These are phyloP conservation scores for Polypterus bichir DNA, from an alignment of 2,113 vertebrate genomes.

Conservation along the genomic window DNA sequence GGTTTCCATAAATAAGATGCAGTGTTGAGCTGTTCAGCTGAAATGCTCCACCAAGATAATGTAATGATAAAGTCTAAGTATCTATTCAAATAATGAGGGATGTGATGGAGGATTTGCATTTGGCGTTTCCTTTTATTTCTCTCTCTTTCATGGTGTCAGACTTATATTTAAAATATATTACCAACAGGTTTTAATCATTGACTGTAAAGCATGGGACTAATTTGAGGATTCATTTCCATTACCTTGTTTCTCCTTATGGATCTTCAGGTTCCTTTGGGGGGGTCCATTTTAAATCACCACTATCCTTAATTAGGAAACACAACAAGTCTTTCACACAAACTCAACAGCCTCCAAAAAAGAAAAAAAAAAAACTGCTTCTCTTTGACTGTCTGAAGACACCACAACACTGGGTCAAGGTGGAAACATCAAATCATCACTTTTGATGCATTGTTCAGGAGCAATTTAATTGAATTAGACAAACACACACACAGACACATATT, in stretches of 20 bases:
- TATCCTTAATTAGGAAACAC: constrained; percentile 16
- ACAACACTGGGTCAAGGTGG: too few species aligned
- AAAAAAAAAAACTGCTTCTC: too few species aligned
- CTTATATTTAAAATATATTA: constrained; percentile 24
- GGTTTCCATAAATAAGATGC: constrained; percentile 10
- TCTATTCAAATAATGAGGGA: too few species aligned
- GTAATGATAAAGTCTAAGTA: too few species aligned
- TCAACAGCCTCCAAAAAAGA: constrained; percentile 8
- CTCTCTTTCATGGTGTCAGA: too few species aligned
- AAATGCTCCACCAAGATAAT: constrained; percentile 7
- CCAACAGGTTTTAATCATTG: constrained; percentile 8
- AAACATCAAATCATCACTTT: too few species aligned
- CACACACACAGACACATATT: too few species aligned
- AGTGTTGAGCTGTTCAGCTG: constrained; percentile 1
- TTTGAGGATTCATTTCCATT: constrained; percentile 6
- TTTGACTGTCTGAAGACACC: too few species aligned
- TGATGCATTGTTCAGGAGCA: too few species aligned
- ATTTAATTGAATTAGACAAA: too few species aligned
- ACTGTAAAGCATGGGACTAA: constrained; percentile 9
- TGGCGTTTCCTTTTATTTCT: too few species aligned
- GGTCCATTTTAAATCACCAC: constrained; percentile 2
- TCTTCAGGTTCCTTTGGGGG: constrained; percentile 7
- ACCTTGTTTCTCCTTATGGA: constrained; percentile 13
- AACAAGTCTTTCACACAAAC: neutral
- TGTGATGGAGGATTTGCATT: too few species aligned